Percentiles rank a stretch among this genome's conserved stretches.
These are phyloP conservation scores for Streptopelia turtur DNA, from an alignment of 2,797 vertebrate genomes.

Conservation along the genomic window DNA sequence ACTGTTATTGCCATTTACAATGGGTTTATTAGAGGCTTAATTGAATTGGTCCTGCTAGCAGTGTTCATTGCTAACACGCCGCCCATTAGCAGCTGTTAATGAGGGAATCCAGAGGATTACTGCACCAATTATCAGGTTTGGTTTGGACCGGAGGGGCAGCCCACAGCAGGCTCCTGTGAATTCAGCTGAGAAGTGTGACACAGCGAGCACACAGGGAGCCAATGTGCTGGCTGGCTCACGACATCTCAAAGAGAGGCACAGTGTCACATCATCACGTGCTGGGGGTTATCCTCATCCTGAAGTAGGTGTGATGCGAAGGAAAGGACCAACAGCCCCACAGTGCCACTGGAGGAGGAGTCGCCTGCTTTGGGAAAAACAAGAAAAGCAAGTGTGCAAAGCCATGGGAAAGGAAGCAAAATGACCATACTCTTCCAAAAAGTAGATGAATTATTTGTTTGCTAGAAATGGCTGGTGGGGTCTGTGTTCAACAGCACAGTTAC, in stretches of 20 bases:
- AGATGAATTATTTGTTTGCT: background rate
- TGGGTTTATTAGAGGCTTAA: slow-evolving; percentile 76
- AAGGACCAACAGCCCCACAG: fast-evolving
- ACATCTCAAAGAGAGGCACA: background rate
- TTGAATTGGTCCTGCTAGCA: slow-evolving; percentile 66
- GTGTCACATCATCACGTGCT: fast-evolving
- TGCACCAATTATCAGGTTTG: slow-evolving; percentile 72
- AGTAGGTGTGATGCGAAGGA: fast-evolving
- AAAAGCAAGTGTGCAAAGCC: background rate
- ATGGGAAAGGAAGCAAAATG: background rate
- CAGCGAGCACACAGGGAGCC: background rate
- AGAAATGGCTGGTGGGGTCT: background rate
- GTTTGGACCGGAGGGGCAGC: slow-evolving; percentile 58
- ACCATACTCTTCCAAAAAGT: background rate
- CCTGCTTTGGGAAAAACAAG: background rate
- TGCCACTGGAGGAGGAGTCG: background rate
- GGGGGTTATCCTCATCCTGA: background rate
- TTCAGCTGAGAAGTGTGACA: slow-evolving; percentile 45
- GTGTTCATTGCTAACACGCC: slow-evolving; percentile 40
- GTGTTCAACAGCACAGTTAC: background rate
- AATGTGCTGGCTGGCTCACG: fast-evolving
- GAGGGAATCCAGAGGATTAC: slow-evolving; percentile 77
- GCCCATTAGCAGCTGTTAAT: slow-evolving; percentile 77
- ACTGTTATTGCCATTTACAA: slow-evolving; percentile 64
- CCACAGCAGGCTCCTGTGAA: slow-evolving; percentile 52